These are phyloP conservation scores for Ataeniobius toweri DNA, from an alignment of 2,797 vertebrate species.

Conservation along the genomic window DNA sequence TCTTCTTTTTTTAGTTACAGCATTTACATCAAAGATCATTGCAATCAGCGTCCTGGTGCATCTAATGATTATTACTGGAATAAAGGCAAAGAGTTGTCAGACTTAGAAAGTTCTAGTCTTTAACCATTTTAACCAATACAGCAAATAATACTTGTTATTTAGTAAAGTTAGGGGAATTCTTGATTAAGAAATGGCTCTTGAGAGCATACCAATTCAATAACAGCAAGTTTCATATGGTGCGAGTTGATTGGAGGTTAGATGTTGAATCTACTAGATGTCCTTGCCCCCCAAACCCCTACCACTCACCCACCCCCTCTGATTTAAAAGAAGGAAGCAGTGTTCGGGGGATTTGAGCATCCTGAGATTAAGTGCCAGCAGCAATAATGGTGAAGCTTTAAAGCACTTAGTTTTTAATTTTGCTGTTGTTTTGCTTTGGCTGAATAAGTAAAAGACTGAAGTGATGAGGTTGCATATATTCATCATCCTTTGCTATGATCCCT, in stretches of 20 bases:
- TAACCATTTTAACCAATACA: background rate
- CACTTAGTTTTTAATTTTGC: constrained; percentile 30
- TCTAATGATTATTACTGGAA: no score
- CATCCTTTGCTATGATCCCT: constrained; percentile 36
- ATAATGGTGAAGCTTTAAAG: constrained; percentile 42
- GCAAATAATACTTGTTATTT: constrained; percentile 2
- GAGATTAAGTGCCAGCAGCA: constrained; percentile 42
- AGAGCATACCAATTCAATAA: constrained; percentile 44
- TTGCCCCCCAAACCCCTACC: no score
- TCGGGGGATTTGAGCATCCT: constrained; percentile 33
- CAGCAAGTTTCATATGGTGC: constrained; percentile 40
- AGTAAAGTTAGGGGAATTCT: constrained; percentile 11
- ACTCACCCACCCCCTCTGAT: no score
- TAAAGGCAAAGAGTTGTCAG: no score
- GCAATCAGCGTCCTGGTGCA: no score
- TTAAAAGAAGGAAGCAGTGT: constrained; percentile 45
- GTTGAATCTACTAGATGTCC: constrained; percentile 32
- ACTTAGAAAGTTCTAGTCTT: no score
- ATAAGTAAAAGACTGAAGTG: constrained; percentile 32
- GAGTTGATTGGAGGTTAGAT: constrained; percentile 39
- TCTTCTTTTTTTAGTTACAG: no score
- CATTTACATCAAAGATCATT: no score
- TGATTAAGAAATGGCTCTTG: constrained; percentile 22
- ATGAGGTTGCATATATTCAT: constrained; percentile 42
- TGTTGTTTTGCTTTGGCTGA: constrained; percentile 31